Conservation (phyloP, 53 echinoderm and acorn worm species). For the Holothuria leucospilota region DNA sequence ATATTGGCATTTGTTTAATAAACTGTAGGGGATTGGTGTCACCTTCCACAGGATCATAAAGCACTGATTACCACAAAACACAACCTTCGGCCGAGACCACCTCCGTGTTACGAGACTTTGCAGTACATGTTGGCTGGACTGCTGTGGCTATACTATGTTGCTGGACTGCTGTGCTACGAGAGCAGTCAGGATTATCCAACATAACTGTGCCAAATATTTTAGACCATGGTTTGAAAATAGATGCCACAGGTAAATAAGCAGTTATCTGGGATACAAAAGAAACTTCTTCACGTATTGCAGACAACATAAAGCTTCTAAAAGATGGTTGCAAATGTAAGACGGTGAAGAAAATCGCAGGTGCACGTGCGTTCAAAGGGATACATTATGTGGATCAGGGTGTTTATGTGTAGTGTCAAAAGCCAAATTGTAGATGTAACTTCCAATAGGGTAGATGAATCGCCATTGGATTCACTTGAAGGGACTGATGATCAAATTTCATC, state of each 20-base stretch:
- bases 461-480: too few relatives aligned
- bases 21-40: constrained; percentile 7
- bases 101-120: too few relatives aligned
- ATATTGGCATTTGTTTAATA: constrained; percentile 36
- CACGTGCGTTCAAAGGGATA: too few relatives aligned
- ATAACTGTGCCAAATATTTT: not conserved
- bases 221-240: constrained; percentile 25
- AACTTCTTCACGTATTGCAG: not conserved
- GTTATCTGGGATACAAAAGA: constrained; percentile 21
- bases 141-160: too few relatives aligned
- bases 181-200: not conserved
- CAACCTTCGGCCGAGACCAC: constrained; percentile 38
- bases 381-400: not conserved
- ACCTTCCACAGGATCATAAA: constrained; percentile 55
- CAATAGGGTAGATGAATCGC: too few relatives aligned
- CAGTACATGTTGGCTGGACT: too few relatives aligned
- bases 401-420: constrained; percentile 21
- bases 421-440: too few relatives aligned
- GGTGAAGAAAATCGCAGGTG: too few relatives aligned
- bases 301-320: too few relatives aligned
- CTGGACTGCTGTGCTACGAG: constrained; percentile 5
- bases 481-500: too few relatives aligned
- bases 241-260: not conserved
- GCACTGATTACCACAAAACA: too few relatives aligned
- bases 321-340: too few relatives aligned